Conservation (phyloP, 2,113 vertebrate genomes). For the Poecilia latipinna region DNA sequence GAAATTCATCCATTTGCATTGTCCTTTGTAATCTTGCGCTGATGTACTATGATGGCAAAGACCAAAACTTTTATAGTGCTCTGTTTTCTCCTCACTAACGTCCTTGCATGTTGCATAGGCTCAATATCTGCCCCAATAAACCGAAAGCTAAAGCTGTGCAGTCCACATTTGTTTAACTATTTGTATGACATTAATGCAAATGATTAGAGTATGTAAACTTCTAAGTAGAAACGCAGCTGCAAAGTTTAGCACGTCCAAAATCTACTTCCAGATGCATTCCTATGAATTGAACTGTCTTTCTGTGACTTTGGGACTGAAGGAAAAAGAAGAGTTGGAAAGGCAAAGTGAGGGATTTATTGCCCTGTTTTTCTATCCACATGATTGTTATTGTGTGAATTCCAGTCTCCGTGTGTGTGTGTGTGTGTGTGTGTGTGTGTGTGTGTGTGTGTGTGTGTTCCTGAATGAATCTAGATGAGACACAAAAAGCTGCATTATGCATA, state of each 20-base stretch:
- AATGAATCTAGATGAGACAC: slow-evolving; percentile 80
- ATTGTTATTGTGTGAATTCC: slow-evolving; percentile 65
- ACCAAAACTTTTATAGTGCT: background rate
- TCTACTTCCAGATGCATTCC: slow-evolving; percentile 46
- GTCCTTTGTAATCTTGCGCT: too few relatives aligned
- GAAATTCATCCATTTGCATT: too few relatives aligned
- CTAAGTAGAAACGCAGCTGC: slow-evolving; percentile 22
- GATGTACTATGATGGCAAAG: background rate
- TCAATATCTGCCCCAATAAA: background rate
- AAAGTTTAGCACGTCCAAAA: slow-evolving; percentile 37
- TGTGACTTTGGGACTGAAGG: slow-evolving; percentile 53
- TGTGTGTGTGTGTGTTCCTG: slow-evolving; percentile 65
- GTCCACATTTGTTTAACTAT: background rate
- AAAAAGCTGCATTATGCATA: slow-evolving; percentile 84
- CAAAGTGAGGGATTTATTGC: slow-evolving; percentile 58
- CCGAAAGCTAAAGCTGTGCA: background rate
- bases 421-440: slow-evolving; percentile 39
- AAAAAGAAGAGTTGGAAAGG: slow-evolving; percentile 27
- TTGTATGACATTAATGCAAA: background rate
- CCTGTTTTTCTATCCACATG: slow-evolving; percentile 64
- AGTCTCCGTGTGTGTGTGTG: slow-evolving; percentile 20
- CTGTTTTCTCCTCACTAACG: background rate
- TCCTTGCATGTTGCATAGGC: background rate
- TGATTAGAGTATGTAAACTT: background rate
- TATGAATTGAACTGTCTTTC: slow-evolving; percentile 51